phyloP scores from a whole-genome alignment of 2,888 invertebrate species.

The Asteroscopus sphinx region DNA sequence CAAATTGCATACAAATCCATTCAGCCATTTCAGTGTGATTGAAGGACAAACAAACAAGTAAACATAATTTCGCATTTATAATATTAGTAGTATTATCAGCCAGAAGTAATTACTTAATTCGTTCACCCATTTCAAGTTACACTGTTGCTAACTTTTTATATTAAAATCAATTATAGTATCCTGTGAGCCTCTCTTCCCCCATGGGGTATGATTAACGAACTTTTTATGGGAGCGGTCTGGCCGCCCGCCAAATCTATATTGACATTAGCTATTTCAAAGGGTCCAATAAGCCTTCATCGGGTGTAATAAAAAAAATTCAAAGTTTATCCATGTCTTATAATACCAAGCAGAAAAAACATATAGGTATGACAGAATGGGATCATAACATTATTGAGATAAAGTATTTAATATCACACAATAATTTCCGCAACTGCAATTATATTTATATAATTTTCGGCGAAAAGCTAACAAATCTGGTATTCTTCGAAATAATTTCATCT shows the following conservation, averaged over 20 bases:
- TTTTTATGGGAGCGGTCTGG: slow-evolving; percentile 71
- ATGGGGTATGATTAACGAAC: slow-evolving; percentile 72
- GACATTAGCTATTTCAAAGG: slow-evolving; percentile 71
- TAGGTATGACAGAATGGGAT: slow-evolving; percentile 5
- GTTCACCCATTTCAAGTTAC: slow-evolving; percentile 8
- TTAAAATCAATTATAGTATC: slow-evolving; percentile 71
- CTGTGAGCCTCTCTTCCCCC: slow-evolving; percentile 37
- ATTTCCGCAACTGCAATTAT: not conserved
- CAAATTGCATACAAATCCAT: no score
- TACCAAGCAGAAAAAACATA: not conserved
- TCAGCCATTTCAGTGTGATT: no score
- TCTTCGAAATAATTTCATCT: not conserved
- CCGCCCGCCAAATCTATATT: slow-evolving; percentile 74
- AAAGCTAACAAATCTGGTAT: slow-evolving; percentile 3
- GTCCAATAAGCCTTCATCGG: slow-evolving; percentile 48
- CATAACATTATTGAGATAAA: not conserved
- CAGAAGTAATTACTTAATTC: slow-evolving; percentile 19
- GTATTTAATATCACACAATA: not conserved
- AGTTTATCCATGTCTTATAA: slow-evolving; percentile 27
- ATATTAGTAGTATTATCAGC: not conserved
- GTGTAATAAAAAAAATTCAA: slow-evolving; percentile 27
- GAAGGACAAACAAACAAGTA: not conserved
- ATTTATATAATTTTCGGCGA: slow-evolving; percentile 7
- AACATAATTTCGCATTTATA: not conserved
- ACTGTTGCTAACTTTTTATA: slow-evolving; percentile 49